phyloP scores from a whole-genome alignment of 2,888 invertebrate species.

The Augiades crinisus region DNA sequence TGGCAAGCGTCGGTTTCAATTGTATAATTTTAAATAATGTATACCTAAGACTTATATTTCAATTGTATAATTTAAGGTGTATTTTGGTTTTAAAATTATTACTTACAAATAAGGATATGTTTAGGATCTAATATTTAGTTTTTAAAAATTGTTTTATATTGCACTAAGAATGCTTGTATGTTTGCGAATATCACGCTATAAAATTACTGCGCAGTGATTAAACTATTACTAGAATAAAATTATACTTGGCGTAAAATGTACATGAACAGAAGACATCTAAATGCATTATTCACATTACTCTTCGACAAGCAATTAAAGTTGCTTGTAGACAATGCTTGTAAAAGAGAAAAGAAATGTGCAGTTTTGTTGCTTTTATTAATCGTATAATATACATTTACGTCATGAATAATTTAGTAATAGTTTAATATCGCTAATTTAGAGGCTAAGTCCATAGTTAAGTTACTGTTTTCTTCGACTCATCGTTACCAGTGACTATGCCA shows the following conservation, averaged over 20 bases:
- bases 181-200: slow-evolving; percentile 2
- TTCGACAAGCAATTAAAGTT: too few species aligned
- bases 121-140: background rate
- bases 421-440: slow-evolving; percentile 43
- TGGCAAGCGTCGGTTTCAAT: background rate
- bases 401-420: slow-evolving; percentile 15
- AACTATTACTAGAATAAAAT: background rate
- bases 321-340: too few species aligned
- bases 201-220: slow-evolving; percentile 2
- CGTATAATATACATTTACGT: background rate
- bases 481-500: slow-evolving; percentile 80
- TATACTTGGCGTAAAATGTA: slow-evolving; percentile 2
- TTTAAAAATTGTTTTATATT: background rate
- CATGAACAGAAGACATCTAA: too few species aligned
- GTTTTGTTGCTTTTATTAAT: background rate
- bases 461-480: slow-evolving; percentile 51
- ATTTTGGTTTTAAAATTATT: slow-evolving; percentile 6
- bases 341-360: too few species aligned
- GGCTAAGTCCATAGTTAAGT: slow-evolving; percentile 55
- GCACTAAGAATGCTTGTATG: slow-evolving; percentile 18
- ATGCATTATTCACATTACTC: background rate
- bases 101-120: slow-evolving; percentile 6
- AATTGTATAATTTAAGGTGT: slow-evolving; percentile 2
- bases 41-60: background rate
- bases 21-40: background rate